Conservation (phyloP, 64 coral and sea anemone genomes). For the Platygyra sinensis region DNA sequence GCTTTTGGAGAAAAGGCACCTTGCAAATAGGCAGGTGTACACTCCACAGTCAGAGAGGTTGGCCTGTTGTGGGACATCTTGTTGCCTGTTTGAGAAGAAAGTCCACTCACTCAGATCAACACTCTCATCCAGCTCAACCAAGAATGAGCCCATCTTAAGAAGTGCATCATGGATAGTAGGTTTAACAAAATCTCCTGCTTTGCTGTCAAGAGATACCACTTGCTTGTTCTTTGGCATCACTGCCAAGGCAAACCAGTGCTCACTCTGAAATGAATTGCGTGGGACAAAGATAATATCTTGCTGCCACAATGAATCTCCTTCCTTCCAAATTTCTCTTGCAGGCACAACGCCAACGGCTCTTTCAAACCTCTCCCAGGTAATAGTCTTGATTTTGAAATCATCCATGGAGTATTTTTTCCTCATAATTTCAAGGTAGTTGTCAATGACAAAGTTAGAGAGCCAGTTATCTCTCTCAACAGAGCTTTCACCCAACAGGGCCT, state of each 20-base stretch:
- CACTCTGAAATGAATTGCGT: neutral
- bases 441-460: constrained; percentile 51
- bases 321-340: neutral
- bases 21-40: neutral
- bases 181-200: constrained; percentile 7
- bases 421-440: constrained; percentile 37
- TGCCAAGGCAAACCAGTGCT: constrained; percentile 49
- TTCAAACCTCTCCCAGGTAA: constrained; percentile 53
- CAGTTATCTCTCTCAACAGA: constrained; percentile 35
- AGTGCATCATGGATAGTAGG: neutral
- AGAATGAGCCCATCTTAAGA: neutral
- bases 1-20: neutral
- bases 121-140: neutral
- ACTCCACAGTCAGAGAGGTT: neutral
- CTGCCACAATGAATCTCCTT: neutral
- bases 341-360: neutral
- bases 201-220: constrained; percentile 38
- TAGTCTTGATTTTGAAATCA: neutral
- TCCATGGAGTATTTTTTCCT: neutral
- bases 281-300: constrained; percentile 13
- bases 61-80: neutral
- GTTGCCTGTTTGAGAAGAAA: neutral
- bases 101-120: neutral
- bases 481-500: constrained; percentile 12
- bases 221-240: constrained; percentile 2